Evolutionary conservation across 1,140 invertebrate genomes (phyloP), one percentile per base, ranked within the genome.

Genomic region (Drosophila asahinai): DNA sequence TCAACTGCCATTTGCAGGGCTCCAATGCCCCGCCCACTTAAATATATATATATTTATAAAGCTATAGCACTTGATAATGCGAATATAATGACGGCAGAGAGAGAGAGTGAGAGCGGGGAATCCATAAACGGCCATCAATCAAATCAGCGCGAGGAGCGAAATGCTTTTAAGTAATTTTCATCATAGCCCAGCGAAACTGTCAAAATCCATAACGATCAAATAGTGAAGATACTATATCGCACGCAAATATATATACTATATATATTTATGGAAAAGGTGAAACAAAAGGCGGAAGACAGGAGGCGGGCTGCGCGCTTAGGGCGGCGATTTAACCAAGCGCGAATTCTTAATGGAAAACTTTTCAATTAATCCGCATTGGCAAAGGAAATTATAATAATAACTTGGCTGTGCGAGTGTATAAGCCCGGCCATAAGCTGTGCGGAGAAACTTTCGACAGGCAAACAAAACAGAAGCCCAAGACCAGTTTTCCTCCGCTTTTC

Each of bases 111-210:
- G 38, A 36, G 48, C 1, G 11, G 38, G 8, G 12, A 59, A 77
- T 43, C 74, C 74, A 89, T 87, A 87, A 89, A 84, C 81, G 84
- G 77, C 84, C 84, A 87, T 87, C 84, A 87, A 87, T 87, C 84
- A 87, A 87, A 89, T 89, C 83, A 89, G 81, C 77, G 84, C 80
- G 58, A 65, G 60, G 67, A 76, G 65, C 62, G 63, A 87, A 89
- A 87, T 87, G 84, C 84, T 87, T 87, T 87, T 89, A 87, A 87
- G 84, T 89, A 89, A 87, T 87, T 87, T 87, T 87, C 84, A 89
- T 89, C 81, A 78, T 75, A 66, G 77, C 81, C 61, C 67, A 59
- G 58, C 68, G 74, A 75, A 84, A 72, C 84, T 87, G 84, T 87
- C 86, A 89, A 89, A 89, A 89, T 84, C 68, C 72, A 89, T 87